Percentiles rank a stretch among this genome's conserved stretches.
phyloP scores from a whole-genome alignment of 2,888 invertebrate species.

The Cosmopolites sordidus region DNA sequence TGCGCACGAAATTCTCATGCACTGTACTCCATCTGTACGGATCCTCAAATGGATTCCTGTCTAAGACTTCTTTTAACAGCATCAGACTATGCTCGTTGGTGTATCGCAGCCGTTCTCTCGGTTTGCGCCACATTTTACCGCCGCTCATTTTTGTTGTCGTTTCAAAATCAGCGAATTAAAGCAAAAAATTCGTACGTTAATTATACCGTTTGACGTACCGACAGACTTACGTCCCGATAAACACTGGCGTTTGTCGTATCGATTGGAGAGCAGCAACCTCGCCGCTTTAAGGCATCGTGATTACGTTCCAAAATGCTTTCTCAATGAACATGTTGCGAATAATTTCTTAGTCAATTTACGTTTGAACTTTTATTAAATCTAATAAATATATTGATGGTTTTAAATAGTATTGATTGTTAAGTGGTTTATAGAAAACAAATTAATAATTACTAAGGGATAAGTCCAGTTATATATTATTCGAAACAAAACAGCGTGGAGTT shows the following conservation, averaged over 20 bases:
- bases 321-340: too few relatives aligned
- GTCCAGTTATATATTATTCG: too few relatives aligned
- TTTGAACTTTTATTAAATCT: too few relatives aligned
- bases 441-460: too few relatives aligned
- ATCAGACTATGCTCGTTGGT: constrained; percentile 24
- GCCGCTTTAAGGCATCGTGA: constrained; percentile 8
- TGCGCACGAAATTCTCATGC: constrained; percentile 23
- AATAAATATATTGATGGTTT: too few relatives aligned
- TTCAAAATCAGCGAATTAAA: not conserved
- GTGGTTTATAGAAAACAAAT: too few relatives aligned
- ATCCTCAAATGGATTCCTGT: constrained; percentile 25
- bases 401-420: too few relatives aligned
- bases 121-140: constrained; percentile 20
- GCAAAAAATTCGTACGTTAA: constrained; percentile 11
- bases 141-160: constrained; percentile 11
- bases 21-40: constrained; percentile 25
- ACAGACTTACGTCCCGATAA: constrained; percentile 26
- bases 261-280: constrained; percentile 23
- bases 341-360: too few relatives aligned
- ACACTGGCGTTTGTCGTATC: constrained; percentile 25
- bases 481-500: too few relatives aligned
- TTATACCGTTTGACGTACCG: constrained; percentile 27
- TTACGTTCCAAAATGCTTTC: constrained; percentile 12
- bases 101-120: constrained; percentile 18
- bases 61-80: constrained; percentile 23